Evolutionary conservation across 2,113 vertebrate species (phyloP).

Genomic region (Bufo gargarizans): DNA sequence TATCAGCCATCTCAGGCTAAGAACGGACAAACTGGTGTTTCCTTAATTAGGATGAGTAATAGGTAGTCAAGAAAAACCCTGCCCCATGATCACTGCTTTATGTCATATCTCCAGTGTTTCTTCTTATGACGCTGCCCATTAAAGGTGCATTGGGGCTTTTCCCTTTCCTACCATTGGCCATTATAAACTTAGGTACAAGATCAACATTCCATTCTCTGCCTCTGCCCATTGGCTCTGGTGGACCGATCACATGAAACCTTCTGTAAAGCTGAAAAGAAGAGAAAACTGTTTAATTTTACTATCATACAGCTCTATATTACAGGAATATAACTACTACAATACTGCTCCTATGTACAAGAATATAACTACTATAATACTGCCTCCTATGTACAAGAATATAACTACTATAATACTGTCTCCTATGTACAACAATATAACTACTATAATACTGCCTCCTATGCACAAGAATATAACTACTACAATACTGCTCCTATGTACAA

Average conservation of each 20-base stretch:
- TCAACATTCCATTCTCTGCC: slow-evolving; percentile 80
- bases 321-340: not conserved
- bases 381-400: not conserved
- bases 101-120: not conserved
- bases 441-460: slow-evolving; percentile 2
- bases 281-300: not conserved
- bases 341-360: not conserved
- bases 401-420: not conserved
- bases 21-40: not conserved
- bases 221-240: slow-evolving; percentile 63
- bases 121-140: not conserved
- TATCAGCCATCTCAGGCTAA: not conserved
- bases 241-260: slow-evolving; percentile 79
- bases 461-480: slow-evolving; percentile 21
- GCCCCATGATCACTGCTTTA: not conserved
- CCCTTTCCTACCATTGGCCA: slow-evolving; percentile 66
- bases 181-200: slow-evolving; percentile 77
- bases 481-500: not conserved
- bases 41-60: no score
- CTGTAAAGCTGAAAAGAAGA: slow-evolving; percentile 80
- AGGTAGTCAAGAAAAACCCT: no score
- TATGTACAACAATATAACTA: not conserved
- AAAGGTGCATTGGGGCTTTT: not conserved
- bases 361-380: slow-evolving; percentile 13
- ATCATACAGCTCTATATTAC: not conserved